Conservation (phyloP, 2,113 vertebrate species). For the Struthio camelus region DNA sequence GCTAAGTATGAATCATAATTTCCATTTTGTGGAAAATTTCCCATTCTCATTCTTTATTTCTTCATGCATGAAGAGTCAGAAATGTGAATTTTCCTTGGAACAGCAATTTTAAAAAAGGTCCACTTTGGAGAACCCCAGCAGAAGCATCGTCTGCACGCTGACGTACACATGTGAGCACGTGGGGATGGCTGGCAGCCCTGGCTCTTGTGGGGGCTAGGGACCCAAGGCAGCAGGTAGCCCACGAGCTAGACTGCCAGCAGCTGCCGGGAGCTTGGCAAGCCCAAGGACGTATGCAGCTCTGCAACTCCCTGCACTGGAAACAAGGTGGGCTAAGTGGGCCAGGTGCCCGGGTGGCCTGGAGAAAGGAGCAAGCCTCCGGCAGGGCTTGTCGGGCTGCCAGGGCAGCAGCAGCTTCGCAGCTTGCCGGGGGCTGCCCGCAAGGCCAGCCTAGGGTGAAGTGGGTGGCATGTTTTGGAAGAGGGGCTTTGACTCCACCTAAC, state of each 20-base stretch:
- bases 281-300: rapidly evolving
- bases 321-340: background rate
- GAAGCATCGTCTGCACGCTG: background rate
- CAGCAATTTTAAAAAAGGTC: background rate
- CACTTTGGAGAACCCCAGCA: background rate
- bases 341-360: background rate
- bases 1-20: background rate
- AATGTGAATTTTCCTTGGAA: background rate
- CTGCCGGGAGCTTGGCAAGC: rapidly evolving
- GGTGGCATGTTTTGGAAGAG: rapidly evolving
- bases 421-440: rapidly evolving
- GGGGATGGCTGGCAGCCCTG: background rate
- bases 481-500: background rate
- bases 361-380: background rate
- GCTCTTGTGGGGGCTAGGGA: rapidly evolving
- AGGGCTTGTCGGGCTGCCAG: too few relatives aligned
- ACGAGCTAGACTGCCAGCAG: rapidly evolving
- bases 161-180: rapidly evolving
- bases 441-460: background rate
- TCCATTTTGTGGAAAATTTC: background rate
- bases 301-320: rapidly evolving
- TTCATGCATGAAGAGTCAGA: background rate
- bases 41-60: background rate
- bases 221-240: background rate
- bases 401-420: too few relatives aligned